Percentiles rank a stretch among this genome's conserved stretches.
These are phyloP conservation scores for Oryzias woworae DNA, from an alignment of 2,113 vertebrate genomes.

Conservation along the genomic window DNA sequence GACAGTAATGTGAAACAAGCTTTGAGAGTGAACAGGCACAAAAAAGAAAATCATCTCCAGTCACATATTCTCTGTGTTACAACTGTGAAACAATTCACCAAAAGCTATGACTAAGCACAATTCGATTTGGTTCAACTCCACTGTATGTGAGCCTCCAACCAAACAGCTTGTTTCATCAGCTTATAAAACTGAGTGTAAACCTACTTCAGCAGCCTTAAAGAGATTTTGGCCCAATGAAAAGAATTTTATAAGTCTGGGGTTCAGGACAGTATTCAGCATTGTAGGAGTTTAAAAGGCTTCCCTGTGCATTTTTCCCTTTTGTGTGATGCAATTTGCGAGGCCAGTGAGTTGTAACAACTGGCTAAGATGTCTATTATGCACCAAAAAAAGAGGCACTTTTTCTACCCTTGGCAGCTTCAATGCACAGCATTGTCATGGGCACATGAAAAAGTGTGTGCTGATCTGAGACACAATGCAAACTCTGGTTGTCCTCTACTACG, in stretches of 20 bases:
- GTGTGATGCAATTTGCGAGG: not conserved
- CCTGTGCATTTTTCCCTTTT: not conserved
- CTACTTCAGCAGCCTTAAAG: not conserved
- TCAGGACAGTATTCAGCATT: not conserved
- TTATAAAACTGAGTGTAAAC: slow-evolving; percentile 26
- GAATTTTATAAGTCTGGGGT: slow-evolving; percentile 19
- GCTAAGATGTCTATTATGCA: not conserved
- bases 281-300: slow-evolving; percentile 10
- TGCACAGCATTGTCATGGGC: not conserved
- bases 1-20: too few species aligned
- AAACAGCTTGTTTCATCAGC: slow-evolving; percentile 2
- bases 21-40: too few species aligned
- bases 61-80: too few species aligned
- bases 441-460: not conserved
- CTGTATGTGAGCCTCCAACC: too few species aligned
- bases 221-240: slow-evolving; percentile 28
- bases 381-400: not conserved
- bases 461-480: not conserved
- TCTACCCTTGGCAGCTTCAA: not conserved
- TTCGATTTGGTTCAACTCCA: too few species aligned
- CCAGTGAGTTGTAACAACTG: too few species aligned
- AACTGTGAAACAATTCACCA: too few species aligned
- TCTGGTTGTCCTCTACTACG: not conserved
- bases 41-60: too few species aligned
- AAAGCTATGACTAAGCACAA: too few species aligned